A percentile compares a stretch with the other conserved stretches of the same genome.
Evolutionary conservation across 2,113 vertebrate genomes (phyloP).

Genomic region (Acanthisitta chloris): DNA sequence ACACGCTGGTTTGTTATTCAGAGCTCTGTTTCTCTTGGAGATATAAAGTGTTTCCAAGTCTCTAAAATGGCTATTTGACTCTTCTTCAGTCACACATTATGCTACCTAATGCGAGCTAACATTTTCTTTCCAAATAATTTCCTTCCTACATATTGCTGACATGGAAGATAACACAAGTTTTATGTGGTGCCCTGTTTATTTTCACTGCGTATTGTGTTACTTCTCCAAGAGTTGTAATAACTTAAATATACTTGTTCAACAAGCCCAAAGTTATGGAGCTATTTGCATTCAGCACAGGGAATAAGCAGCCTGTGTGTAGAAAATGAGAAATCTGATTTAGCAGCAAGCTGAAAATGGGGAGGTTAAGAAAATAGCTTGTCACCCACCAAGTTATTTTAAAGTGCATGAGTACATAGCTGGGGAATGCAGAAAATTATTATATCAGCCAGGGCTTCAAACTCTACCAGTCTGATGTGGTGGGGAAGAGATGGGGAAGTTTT

Average conservation of each 20-base stretch:
- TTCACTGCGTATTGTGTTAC: conserved; percentile 41
- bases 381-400: background rate
- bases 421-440: background rate
- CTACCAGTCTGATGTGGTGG: background rate
- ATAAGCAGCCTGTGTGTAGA: background rate
- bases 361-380: conserved; percentile 10
- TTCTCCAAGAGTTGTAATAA: background rate
- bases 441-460: background rate
- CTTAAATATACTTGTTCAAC: conserved; percentile 11
- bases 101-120: conserved; percentile 34
- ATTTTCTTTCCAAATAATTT: conserved; percentile 49
- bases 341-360: background rate
- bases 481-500: background rate
- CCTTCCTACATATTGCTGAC: conserved; percentile 34
- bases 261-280: background rate
- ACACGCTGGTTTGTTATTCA: background rate
- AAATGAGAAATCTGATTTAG: background rate
- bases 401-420: background rate
- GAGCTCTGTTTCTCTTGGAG: conserved; percentile 16
- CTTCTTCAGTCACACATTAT: conserved; percentile 2
- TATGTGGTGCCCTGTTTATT: conserved; percentile 37
- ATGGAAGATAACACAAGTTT: conserved; percentile 6
- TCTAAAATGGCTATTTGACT: conserved; percentile 15
- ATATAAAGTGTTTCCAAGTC: background rate
- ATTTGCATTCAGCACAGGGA: background rate